Percentiles rank a stretch among this genome's conserved stretches.
Conservation (phyloP, 2,797 vertebrate genomes). For the Natrix natrix region DNA sequence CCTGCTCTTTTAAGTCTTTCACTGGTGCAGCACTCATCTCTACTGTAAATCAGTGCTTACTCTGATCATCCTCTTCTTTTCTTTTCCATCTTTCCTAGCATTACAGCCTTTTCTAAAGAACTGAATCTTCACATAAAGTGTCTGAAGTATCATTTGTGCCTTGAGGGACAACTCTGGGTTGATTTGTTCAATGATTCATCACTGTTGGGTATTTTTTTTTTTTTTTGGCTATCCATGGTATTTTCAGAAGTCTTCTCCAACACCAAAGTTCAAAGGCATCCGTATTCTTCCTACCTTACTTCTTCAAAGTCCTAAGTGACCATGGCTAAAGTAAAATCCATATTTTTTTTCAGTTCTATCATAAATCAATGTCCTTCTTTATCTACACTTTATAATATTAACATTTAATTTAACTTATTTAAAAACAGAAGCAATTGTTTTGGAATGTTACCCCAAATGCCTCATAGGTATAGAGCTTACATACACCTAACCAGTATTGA, state of each 20-base stretch:
- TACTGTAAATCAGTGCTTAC: not conserved
- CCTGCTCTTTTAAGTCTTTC: not conserved
- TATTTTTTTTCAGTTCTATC: not conserved
- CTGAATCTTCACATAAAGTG: not conserved
- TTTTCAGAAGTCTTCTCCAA: not conserved
- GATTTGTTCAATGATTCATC: not conserved
- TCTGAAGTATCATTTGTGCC: not conserved
- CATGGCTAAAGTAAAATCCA: not conserved
- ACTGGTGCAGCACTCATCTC: not conserved
- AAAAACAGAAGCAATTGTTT: not conserved
- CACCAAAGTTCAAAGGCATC: not conserved
- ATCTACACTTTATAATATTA: not conserved
- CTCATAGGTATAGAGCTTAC: not conserved
- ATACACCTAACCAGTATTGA: not conserved
- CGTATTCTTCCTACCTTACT: not conserved
- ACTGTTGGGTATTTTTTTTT: not conserved
- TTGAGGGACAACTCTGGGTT: not conserved
- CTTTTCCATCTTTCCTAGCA: not conserved
- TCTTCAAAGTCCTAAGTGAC: not conserved
- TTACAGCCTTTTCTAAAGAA: not conserved
- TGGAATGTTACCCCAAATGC: not conserved
- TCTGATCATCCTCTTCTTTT: not conserved
- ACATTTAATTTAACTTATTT: not conserved
- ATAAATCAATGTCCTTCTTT: not conserved
- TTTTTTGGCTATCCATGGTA: not conserved